Conservation (phyloP, 2,888 invertebrate genomes). For the Lymantria dispar region DNA sequence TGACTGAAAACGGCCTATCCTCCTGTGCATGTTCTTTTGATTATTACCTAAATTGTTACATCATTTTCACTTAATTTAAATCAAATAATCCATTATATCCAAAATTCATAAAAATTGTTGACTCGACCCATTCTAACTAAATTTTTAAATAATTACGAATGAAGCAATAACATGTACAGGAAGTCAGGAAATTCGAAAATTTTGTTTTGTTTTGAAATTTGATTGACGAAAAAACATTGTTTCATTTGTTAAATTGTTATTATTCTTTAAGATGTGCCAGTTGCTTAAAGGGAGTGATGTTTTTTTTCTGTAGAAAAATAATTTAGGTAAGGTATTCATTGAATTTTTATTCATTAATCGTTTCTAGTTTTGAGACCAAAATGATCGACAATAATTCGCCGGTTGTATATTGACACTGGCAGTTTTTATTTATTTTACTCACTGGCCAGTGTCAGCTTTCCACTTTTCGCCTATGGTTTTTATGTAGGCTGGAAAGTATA, state of each 20-base stretch:
- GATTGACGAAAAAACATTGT: constrained; percentile 40
- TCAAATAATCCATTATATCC: no score
- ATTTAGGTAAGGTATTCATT: constrained; percentile 41
- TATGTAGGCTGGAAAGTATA: constrained; percentile 48
- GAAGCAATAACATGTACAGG: not conserved
- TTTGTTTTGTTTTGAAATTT: constrained; percentile 31
- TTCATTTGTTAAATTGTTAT: constrained; percentile 74
- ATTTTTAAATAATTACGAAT: not conserved
- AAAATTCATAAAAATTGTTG: no score
- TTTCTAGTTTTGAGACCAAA: constrained; percentile 16
- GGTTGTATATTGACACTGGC: constrained; percentile 39
- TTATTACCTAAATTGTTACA: no score
- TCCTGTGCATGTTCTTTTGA: no score
- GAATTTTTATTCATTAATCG: constrained; percentile 13
- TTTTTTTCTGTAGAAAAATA: constrained; percentile 34
- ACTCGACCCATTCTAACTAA: no score
- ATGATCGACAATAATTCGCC: constrained; percentile 11
- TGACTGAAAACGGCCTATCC: no score
- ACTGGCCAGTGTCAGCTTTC: constrained; percentile 49
- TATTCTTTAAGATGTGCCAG: constrained; percentile 59
- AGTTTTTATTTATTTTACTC: constrained; percentile 40
- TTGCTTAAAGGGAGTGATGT: constrained; percentile 45
- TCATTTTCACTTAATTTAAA: no score
- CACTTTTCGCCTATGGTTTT: constrained; percentile 33
- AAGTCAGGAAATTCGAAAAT: not conserved